Conservation (phyloP, 2,888 invertebrate species). For the Cosmopolites sordidus region DNA sequence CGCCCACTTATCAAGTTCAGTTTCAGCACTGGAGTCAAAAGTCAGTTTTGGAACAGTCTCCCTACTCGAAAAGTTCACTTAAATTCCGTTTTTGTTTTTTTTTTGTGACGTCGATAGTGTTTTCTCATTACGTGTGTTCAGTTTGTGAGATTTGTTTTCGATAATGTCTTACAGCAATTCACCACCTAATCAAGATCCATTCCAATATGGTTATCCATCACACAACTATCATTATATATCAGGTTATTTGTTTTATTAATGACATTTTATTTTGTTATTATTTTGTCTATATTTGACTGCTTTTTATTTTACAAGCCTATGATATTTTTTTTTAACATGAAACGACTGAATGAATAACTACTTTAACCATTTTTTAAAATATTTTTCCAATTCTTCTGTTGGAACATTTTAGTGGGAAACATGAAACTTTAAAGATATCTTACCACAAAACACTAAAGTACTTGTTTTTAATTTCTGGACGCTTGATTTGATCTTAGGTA, state of each 20-base stretch:
- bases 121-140: no score
- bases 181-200: constrained; percentile 40
- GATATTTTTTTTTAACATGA: no score
- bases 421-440: no score
- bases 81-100: neutral
- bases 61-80: neutral
- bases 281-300: no score
- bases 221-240: constrained; percentile 41
- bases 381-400: neutral
- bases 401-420: neutral
- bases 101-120: constrained; percentile 1
- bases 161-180: constrained; percentile 42
- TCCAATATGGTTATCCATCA: constrained; percentile 40
- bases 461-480: no score
- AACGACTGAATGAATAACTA: no score
- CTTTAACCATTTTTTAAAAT: neutral
- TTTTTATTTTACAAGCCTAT: no score
- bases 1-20: constrained; percentile 8
- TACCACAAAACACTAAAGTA: no score
- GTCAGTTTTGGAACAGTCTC: constrained; percentile 22
- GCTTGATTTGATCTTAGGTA: no score
- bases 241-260: constrained; percentile 38
- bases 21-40: constrained; percentile 10
- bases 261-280: no score
- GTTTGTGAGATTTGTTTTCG: neutral